A percentile compares a stretch with the other conserved stretches of the same genome.
These are phyloP conservation scores for Psittacara wagleri DNA, from an alignment of 2,113 vertebrate species.

Conservation along the genomic window DNA sequence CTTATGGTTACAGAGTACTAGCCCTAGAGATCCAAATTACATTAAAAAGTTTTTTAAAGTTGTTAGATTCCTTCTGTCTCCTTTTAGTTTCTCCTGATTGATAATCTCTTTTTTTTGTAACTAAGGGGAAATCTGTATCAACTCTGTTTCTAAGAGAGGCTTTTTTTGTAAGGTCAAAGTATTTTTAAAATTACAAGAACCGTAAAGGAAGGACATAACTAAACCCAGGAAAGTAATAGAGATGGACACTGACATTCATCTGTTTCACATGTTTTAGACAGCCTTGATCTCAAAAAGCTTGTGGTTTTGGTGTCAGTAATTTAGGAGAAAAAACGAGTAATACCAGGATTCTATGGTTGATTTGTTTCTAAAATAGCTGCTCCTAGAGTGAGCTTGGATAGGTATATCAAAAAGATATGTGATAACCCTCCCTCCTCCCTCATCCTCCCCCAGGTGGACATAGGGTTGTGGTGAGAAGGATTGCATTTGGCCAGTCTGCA, in stretches of 20 bases:
- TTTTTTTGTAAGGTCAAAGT: background rate
- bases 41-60: background rate
- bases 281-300: background rate
- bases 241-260: background rate
- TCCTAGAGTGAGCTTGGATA: background rate
- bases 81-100: background rate
- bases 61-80: background rate
- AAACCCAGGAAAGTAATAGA: background rate
- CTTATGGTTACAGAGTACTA: background rate
- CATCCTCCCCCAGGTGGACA: background rate
- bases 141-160: background rate
- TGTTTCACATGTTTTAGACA: background rate
- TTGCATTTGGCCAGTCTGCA: background rate
- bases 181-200: background rate
- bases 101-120: background rate
- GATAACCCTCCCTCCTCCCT: background rate
- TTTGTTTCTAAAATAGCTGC: constrained; percentile 4
- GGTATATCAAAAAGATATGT: background rate
- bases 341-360: background rate
- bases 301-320: background rate
- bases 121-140: background rate
- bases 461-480: background rate
- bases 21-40: background rate
- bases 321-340: background rate
- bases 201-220: background rate